phyloP scores from a whole-genome alignment of 2,113 vertebrate species.

The Eretmochelys imbricata region DNA sequence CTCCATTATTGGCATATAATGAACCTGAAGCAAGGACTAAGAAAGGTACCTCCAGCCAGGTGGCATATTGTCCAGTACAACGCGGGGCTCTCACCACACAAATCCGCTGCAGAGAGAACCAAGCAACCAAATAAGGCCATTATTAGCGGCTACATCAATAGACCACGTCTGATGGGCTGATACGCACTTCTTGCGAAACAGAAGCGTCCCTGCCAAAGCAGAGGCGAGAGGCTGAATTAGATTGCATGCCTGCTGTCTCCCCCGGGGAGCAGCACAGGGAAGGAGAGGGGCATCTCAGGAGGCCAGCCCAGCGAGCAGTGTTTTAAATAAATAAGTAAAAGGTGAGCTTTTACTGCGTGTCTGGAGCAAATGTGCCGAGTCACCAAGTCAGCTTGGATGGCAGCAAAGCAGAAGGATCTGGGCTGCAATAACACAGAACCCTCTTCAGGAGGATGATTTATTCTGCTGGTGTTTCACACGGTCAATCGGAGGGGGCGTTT shows the following conservation, averaged over 20 bases:
- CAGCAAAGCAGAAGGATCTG: neutral
- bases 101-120: neutral
- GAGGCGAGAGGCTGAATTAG: neutral
- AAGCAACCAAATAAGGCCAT: neutral
- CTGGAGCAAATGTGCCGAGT: slow-evolving; percentile 31
- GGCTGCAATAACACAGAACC: neutral
- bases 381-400: slow-evolving; percentile 14
- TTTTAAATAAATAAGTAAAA: neutral
- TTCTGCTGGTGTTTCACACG: neutral
- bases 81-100: neutral
- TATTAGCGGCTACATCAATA: neutral
- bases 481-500: neutral
- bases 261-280: neutral
- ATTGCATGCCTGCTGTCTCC: slow-evolving; percentile 1
- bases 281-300: neutral
- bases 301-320: neutral
- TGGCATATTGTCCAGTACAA: neutral
- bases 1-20: neutral
- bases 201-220: neutral
- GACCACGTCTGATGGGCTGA: neutral
- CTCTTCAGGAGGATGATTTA: neutral
- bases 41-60: neutral
- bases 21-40: neutral
- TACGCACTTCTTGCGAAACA: neutral
- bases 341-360: neutral